Base-by-base conservation (phyloP, 2,113 vertebrate genomes). In the Lasiurus cinereus region DNA sequence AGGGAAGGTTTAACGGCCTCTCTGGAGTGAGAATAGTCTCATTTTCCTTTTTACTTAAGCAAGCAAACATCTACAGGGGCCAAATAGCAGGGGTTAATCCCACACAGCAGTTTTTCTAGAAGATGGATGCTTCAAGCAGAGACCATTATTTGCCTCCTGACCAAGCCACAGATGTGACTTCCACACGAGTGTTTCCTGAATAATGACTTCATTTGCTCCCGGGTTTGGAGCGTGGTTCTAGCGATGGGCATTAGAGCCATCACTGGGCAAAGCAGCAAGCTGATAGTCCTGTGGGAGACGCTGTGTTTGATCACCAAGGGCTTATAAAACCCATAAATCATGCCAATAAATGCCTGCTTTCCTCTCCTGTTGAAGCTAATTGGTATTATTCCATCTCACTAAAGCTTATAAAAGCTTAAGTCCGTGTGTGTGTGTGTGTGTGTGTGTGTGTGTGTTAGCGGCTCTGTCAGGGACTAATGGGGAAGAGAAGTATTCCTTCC, bases 351-450 rank as follows among this genome's bases (percentile, higher is more conserved):
- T 64, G 29, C 31, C 66, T 36, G 46, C 8, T 74, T 89, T 76
- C 43, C 6, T 72, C 50, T 84, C 31, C 50, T 31, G 2, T 39
- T 62, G 27, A 56, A 74, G 74, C 3, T 43, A 73, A 59, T 50
- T 83, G 59, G 54, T 73, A 80, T 59, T 74, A 33, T 80, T 85
- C 33, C 18, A 56, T 33, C 16, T 69, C n/a, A 72, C 24, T 73
- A 36, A 80, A 76, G 36, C 4, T 83, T 80, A 21, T 56, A 46
- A 93, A 89, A 93, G 29, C 8, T 87, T 86, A 79, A 84, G 70
- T 91, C 76, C 9, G 29, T 67, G 39, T 74, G 24, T 46, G 27
- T 74, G 22, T 46, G 22, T 29, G 13, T 24, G 6, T 43, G 46
- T 46, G 46, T 46, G 46, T 46, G 67, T 36, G 69, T 46, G 24